Conservation (phyloP, 2,888 invertebrate genomes). For the Chrysopilus asiliformis region DNA sequence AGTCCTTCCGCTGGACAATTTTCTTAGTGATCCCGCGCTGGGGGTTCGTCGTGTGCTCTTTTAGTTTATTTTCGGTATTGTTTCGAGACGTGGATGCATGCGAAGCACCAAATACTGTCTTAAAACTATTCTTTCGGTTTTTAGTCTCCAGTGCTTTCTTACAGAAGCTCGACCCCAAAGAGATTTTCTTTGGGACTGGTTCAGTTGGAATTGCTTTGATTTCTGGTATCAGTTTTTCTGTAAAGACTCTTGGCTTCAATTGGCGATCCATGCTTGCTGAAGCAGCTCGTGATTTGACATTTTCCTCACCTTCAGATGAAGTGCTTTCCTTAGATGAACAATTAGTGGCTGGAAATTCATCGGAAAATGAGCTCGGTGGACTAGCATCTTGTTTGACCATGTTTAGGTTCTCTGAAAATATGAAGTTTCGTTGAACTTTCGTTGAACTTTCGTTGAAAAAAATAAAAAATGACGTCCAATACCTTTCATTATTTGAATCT, state of each 20-base stretch:
- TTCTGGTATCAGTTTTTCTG: constrained; percentile 13
- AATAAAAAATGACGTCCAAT: too few relatives aligned
- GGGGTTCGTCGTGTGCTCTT: constrained; percentile 2
- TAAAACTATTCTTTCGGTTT: constrained; percentile 4
- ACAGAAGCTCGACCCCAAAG: neutral
- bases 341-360: too few relatives aligned
- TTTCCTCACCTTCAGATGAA: constrained; percentile 10
- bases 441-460: too few relatives aligned
- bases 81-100: neutral
- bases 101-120: constrained; percentile 7
- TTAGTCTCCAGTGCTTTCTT: constrained; percentile 3
- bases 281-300: neutral
- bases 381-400: too few relatives aligned
- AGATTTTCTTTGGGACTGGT: constrained; percentile 5
- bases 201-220: constrained; percentile 10
- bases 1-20: constrained; percentile 3
- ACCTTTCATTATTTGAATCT: too few relatives aligned
- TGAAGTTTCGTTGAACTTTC: too few relatives aligned
- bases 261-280: neutral
- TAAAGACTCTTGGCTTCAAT: constrained; percentile 9
- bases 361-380: too few relatives aligned
- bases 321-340: constrained; percentile 10
- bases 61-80: constrained; percentile 4
- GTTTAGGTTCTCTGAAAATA: too few relatives aligned
- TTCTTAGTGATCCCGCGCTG: constrained; percentile 6